These are phyloP conservation scores for Acronicta leporina DNA, from an alignment of 2,888 invertebrate species.

Conservation along the genomic window DNA sequence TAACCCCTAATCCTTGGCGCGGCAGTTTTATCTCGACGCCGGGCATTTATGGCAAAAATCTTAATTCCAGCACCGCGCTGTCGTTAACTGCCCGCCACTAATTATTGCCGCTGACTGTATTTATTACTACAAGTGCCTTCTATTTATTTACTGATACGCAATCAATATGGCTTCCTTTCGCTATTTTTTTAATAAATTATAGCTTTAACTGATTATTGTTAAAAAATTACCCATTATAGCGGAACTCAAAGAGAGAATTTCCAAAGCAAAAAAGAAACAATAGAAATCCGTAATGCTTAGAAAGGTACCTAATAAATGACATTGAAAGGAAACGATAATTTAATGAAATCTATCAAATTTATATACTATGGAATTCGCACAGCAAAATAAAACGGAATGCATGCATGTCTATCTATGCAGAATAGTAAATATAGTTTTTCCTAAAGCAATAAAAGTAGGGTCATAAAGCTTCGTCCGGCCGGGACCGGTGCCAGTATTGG, in stretches of 20 bases:
- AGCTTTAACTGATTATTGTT: too few species aligned
- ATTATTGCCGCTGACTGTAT: constrained; percentile 85
- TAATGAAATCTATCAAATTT: not conserved
- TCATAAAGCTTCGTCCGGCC: constrained; percentile 83
- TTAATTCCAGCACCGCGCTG: constrained; percentile 83
- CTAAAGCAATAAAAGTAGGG: constrained; percentile 83
- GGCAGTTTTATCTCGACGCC: constrained; percentile 80
- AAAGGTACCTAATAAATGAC: too few species aligned
- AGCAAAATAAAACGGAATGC: constrained; percentile 24
- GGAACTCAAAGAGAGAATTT: too few species aligned
- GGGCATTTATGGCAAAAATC: constrained; percentile 88
- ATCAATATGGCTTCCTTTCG: constrained; percentile 25
- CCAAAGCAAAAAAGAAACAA: too few species aligned
- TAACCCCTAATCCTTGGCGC: constrained; percentile 87
- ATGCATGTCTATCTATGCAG: constrained; percentile 57
- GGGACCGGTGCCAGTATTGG: constrained; percentile 79
- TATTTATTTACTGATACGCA: constrained; percentile 41
- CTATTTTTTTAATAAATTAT: too few species aligned
- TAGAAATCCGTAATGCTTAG: too few species aligned
- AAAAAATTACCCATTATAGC: not conserved
- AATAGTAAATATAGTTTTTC: constrained; percentile 81
- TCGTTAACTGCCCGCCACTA: constrained; percentile 87
- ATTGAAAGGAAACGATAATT: too few species aligned
- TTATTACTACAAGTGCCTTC: constrained; percentile 75
- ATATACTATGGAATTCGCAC: constrained; percentile 6